A percentile compares a stretch with the other conserved stretches of the same genome.
These are phyloP conservation scores for Lophochroa leadbeateri DNA, from an alignment of 2,113 vertebrate species.

Conservation along the genomic window DNA sequence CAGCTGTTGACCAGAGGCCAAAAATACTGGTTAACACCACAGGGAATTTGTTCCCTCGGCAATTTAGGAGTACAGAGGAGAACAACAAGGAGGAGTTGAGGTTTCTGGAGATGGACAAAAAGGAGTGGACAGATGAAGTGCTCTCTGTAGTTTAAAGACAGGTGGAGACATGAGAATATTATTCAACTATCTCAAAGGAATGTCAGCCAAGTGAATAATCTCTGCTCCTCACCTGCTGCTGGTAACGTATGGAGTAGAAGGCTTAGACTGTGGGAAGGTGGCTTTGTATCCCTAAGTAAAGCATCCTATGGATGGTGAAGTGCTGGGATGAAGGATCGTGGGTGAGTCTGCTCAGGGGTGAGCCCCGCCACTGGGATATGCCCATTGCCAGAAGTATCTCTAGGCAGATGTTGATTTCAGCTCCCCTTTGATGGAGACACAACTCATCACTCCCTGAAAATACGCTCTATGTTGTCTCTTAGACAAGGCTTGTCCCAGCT, in stretches of 20 bases:
- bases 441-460: neutral
- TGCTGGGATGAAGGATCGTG: neutral
- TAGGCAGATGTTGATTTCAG: neutral
- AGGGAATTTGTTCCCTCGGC: neutral
- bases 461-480: neutral
- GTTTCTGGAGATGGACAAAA: neutral
- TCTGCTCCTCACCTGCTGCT: neutral
- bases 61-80: neutral
- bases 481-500: neutral
- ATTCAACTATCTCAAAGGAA: neutral
- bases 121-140: neutral
- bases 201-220: neutral
- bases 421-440: neutral
- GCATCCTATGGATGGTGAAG: neutral
- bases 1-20: neutral
- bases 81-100: neutral
- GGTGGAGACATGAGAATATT: neutral
- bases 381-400: neutral
- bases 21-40: neutral
- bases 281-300: neutral
- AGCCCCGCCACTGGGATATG: neutral
- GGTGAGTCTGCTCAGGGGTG: neutral
- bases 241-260: neutral
- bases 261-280: neutral
- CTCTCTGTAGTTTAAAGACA: neutral